Evolutionary conservation across 1,140 invertebrate genomes (phyloP).

Genomic region (Chironomus tepperi): DNA sequence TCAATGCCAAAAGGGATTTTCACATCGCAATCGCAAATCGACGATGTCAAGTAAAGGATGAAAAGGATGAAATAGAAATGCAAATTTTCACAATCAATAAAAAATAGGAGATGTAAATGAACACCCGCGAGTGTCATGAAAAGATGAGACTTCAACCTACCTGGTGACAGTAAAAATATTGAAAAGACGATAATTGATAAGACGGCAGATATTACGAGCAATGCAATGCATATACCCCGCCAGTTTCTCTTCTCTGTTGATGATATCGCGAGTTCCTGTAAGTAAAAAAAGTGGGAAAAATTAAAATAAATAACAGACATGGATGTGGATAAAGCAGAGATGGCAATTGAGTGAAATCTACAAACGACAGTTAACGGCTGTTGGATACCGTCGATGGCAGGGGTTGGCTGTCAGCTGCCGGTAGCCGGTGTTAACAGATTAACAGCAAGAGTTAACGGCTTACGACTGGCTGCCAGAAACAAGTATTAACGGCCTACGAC

Average conservation of each 20-base stretch:
- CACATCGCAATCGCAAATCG: background rate
- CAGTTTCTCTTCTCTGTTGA: slow-evolving; percentile 79
- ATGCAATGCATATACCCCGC: slow-evolving; percentile 80
- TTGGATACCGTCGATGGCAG: too few relatives aligned
- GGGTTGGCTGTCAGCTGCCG: too few relatives aligned
- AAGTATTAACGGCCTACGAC: too few relatives aligned
- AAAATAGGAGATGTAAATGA: background rate
- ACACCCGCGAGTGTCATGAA: background rate
- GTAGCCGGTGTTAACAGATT: too few relatives aligned
- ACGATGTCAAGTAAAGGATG: background rate
- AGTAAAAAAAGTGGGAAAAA: slow-evolving; percentile 28
- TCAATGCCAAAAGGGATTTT: background rate
- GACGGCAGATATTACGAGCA: slow-evolving; percentile 78
- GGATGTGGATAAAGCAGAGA: background rate
- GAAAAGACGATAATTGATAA: slow-evolving; percentile 78
- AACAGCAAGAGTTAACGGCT: too few relatives aligned
- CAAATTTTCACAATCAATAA: slow-evolving; percentile 1
- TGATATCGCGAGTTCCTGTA: slow-evolving; percentile 68
- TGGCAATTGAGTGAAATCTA: background rate
- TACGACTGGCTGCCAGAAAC: too few relatives aligned
- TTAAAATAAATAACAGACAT: slow-evolving; percentile 24
- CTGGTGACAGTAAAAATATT: slow-evolving; percentile 72
- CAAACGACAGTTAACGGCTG: too few relatives aligned
- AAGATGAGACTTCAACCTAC: slow-evolving; percentile 29
- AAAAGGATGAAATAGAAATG: background rate